Evolutionary conservation across 2,797 vertebrate species (phyloP).

Genomic region (Sandelia bainsii): DNA sequence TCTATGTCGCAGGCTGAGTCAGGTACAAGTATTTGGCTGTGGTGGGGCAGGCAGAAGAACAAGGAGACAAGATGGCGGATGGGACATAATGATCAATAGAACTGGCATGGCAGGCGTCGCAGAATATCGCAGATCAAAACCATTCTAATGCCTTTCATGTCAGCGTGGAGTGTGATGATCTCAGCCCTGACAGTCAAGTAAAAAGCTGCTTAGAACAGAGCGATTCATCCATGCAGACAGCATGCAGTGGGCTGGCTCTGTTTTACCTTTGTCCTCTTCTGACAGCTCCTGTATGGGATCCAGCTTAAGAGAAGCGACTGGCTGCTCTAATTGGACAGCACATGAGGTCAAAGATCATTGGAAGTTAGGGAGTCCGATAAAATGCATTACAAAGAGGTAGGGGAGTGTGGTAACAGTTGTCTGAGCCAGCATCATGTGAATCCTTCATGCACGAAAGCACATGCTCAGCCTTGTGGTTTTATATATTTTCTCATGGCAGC

Average conservation of each 20-base stretch:
- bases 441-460: slow-evolving; percentile 36
- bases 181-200: slow-evolving; percentile 9
- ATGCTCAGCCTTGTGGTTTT: slow-evolving; percentile 35
- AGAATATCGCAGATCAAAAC: slow-evolving; percentile 18
- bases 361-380: slow-evolving; percentile 35
- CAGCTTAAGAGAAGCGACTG: slow-evolving; percentile 79
- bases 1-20: slow-evolving; percentile 26
- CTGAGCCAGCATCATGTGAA: slow-evolving; percentile 5
- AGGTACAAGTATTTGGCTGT: slow-evolving; percentile 1
- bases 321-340: slow-evolving; percentile 81
- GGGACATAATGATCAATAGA: slow-evolving; percentile 20
- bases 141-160: slow-evolving; percentile 26
- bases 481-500: neutral
- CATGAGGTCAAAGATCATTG: slow-evolving; percentile 55
- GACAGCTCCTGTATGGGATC: slow-evolving; percentile 88
- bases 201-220: slow-evolving; percentile 47
- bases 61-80: slow-evolving; percentile 35
- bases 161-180: slow-evolving; percentile 21
- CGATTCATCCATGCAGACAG: slow-evolving; percentile 74
- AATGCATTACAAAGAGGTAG: slow-evolving; percentile 23
- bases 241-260: slow-evolving; percentile 68
- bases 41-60: slow-evolving; percentile 50
- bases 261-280: slow-evolving; percentile 87
- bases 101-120: slow-evolving; percentile 28
- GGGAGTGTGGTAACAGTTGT: slow-evolving; percentile 1